Base-by-base conservation (phyloP, 2,797 vertebrate genomes). In the Clarias laeviceps region DNA sequence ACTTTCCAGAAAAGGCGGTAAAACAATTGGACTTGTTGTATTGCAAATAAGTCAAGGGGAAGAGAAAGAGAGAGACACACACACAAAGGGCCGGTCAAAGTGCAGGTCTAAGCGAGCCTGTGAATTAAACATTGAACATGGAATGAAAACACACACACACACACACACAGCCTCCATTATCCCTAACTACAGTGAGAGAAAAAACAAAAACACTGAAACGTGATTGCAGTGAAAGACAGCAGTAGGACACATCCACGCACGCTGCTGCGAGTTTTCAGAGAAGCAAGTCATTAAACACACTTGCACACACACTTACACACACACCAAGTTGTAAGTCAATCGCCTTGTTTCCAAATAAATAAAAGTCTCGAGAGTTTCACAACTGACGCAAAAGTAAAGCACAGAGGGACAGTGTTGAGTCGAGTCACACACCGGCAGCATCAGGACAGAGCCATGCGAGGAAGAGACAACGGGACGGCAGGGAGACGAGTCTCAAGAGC, bases 121-220 rank as follows among this genome's bases (percentile, higher is more conserved):
- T 64, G 29, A 84, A 84, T 84, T 77, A 84, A 84, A 77, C 61
- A 77, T 66, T 37, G 56, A 84, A 73, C 37, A 62, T 18, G 15
- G 40, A 11, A 45, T 20, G 61, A 57, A 62, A 34, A 50, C 45
- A 4, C 22, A 24, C 37, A 76, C n/a, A 37, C n/a, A n/a, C n/a
- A 37, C 79, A 68, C 64, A 18, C 45, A 74, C 12, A 45, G 9
- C 1, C 45, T 45, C 9, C 45, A 45, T 45, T 45, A 45, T 45
- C 9, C 45, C 45, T 45, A 45, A 45, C 45, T 45, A 45, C 45
- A 45, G 45, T 45, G 45, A 11, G 45, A 1, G 45, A 29, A 4
- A 14, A 24, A n/a, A 65, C n/a, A 37, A 62, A 18, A n/a, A 74
- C 40, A 80, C 66, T 93, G 93, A 93, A 94, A 95, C 86, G 40